Evolutionary conservation across 1,140 invertebrate species (phyloP), one percentile per base, ranked within the genome.

Genomic region (Atopsyche davidsoni): DNA sequence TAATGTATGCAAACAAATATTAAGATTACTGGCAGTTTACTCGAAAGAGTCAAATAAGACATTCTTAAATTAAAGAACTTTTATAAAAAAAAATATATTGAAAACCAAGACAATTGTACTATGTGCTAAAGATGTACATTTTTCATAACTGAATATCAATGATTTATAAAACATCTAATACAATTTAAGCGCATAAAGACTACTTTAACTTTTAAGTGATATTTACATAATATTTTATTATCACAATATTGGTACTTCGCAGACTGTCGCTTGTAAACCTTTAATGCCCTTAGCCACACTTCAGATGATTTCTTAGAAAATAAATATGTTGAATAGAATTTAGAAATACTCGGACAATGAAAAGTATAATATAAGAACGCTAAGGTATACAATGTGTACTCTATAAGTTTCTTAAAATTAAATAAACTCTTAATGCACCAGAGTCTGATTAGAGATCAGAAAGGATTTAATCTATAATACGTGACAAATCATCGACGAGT

Each of bases 141-240:
- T 21, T 32, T 16, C 44, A 32, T 18, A 34, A 17, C 6, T 17
- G n/a, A 35, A 34, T 46, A 19, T 35, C 2, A 7, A 41, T 23
- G 10, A 46, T 40, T 34, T 45, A 50, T 46, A 55, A 55, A 50
- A 50, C 45, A 49, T 48, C 34, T 49, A 51, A 42, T 54, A 39
- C 39, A 46, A 14, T 45, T 24, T 54, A 49, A 51, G 53, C 53
- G 46, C 47, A 50, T 46, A 44, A 38, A 34, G 14, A 45, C 43
- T 44, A 44, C 28, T 42, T 24, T 34, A 43, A 38, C 34, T 51
- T 45, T 39, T 18, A 46, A 51, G 39, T 42, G 34, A 46, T 41
- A 55, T 55, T 46, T 55, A 55, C 53, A 51, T 36, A 45, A 51
- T 51, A 51, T 49, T 56, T 46, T 55, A 55, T 56, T 56, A 56